Evolutionary conservation across 1,140 invertebrate genomes (phyloP), one percentile per base, ranked within the genome.

Genomic region (Callitettix versicolor): DNA sequence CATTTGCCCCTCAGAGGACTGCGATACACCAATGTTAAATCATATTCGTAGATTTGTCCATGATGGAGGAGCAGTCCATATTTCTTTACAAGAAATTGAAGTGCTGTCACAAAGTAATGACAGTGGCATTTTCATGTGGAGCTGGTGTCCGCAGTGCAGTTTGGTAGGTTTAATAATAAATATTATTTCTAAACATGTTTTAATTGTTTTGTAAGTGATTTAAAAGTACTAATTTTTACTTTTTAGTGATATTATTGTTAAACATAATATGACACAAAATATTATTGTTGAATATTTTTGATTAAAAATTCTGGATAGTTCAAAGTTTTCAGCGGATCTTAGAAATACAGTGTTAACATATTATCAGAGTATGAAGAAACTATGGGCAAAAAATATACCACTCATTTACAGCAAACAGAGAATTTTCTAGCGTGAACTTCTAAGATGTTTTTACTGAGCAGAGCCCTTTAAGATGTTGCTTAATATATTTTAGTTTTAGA

Each of bases 21-120:
- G 94, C 71, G 79, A 84, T 26, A 80, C 85, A 4, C 81, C 91
- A 2, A 93, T 97, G 78, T 73, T 88, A 30, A 84, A 92, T 43
- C 95, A 99, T 68, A 80, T 92, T 2, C 74, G 95, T 26, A 75
- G 83, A 59, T 89, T 91, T 67, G 82, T 85, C 0, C 87, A 89
- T 67, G 78, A 80, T 18, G 72, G 75, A 58, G 84, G 81, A n/a
- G 85, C 83, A 64, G 77, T 91, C n/a, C 79, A 84, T 60, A 76
- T 91, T 7, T 73, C 76, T 38, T 68, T 86, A 2, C 71, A 76
- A 49, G 68, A 76, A 61, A 65, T 83, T 24, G 73, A 78, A 24
- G 20, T 41, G n/a, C 30, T 51, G 2, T 42, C 53, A 64, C 61
- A 26, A 57, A 66, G 55, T 62, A 71, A 77, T 42, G 60, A 68